Conservation (phyloP, 2,888 invertebrate genomes). For the Adineta ricciae region DNA sequence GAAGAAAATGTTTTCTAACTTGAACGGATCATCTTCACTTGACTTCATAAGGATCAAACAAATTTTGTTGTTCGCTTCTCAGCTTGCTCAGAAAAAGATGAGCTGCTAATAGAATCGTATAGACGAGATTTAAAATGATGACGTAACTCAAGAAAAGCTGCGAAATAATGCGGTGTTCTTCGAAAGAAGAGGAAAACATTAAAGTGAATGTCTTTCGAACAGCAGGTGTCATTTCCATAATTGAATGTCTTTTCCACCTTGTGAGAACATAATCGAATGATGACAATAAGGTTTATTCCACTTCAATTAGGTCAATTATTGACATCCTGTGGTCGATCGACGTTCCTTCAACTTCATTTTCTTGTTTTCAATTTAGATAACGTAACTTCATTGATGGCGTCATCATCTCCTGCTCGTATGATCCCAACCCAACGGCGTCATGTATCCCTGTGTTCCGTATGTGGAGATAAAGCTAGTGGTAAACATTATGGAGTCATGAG, state of each 20-base stretch:
- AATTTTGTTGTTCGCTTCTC: neutral
- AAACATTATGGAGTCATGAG: slow-evolving; percentile 53
- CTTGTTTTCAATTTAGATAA: slow-evolving; percentile 4
- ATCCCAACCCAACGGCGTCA: neutral
- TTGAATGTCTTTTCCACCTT: neutral
- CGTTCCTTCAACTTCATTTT: neutral
- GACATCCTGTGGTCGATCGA: neutral
- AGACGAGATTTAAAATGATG: neutral
- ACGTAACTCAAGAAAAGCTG: neutral
- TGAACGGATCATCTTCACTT: neutral
- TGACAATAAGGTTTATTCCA: slow-evolving; percentile 3
- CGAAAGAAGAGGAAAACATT: neutral
- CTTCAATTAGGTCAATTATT: slow-evolving; percentile 9
- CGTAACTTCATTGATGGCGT: neutral
- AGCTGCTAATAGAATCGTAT: neutral
- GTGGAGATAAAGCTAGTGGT: slow-evolving; percentile 55
- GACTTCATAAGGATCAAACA: slow-evolving; percentile 15
- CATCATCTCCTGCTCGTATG: neutral
- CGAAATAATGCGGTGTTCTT: neutral
- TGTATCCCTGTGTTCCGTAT: slow-evolving; percentile 46
- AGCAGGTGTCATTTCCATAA: neutral
- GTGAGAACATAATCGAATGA: slow-evolving; percentile 7
- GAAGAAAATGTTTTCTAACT: neutral
- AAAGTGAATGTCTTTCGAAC: neutral
- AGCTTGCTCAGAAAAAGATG: neutral